phyloP scores from a whole-genome alignment of 2,113 vertebrate species.

The Raphicerus campestris region DNA sequence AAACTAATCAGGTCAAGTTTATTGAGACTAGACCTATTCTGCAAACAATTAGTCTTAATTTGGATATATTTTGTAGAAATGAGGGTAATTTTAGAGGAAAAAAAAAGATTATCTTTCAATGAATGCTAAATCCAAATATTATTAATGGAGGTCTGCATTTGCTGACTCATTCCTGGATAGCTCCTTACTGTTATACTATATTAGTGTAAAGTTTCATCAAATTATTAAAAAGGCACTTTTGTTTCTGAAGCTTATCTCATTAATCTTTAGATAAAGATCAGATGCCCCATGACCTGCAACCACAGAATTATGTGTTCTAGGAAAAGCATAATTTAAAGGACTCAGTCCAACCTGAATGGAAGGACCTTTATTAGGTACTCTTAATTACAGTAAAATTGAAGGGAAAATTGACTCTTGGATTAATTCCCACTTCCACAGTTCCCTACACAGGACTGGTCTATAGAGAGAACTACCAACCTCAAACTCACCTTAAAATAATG shows the following conservation, averaged over 20 bases:
- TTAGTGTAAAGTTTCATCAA: not conserved
- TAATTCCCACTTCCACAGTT: not conserved
- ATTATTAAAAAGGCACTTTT: not conserved
- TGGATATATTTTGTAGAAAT: not conserved
- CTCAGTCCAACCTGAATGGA: not conserved
- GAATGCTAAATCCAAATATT: not conserved
- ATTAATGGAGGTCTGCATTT: not conserved
- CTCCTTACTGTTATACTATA: not conserved
- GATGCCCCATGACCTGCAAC: not conserved
- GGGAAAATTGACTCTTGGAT: not conserved
- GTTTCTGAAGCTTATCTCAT: not conserved
- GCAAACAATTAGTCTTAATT: not conserved
- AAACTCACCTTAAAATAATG: not conserved
- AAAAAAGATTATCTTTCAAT: not conserved
- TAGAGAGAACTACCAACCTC: not conserved
- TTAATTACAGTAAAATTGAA: not conserved
- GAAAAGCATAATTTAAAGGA: not conserved
- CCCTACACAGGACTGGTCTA: not conserved
- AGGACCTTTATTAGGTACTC: not conserved
- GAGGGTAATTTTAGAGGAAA: not conserved
- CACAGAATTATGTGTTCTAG: not conserved
- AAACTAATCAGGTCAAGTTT: not conserved
- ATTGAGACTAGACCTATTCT: not conserved
- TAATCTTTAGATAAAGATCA: not conserved
- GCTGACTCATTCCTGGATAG: not conserved